phyloP scores from a whole-genome alignment of 2,797 vertebrate species.

The Zonotrichia albicollis region DNA sequence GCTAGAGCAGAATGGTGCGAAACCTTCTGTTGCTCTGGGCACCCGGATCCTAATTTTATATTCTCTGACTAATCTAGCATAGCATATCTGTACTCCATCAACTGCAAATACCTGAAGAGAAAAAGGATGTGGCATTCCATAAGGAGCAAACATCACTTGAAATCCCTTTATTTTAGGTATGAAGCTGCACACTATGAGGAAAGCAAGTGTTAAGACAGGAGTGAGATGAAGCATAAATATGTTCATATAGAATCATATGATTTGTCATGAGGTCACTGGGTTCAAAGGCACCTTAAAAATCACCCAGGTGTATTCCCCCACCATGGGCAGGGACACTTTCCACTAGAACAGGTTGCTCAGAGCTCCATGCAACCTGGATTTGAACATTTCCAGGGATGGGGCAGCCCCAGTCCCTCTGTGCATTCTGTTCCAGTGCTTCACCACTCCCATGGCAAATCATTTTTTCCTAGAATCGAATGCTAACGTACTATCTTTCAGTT shows the following conservation, averaged over 20 bases:
- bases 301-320: too few relatives aligned
- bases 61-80: not conserved
- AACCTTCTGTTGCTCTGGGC: not conserved
- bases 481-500: not conserved
- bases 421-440: not conserved
- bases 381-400: not conserved
- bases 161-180: not conserved
- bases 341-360: not conserved
- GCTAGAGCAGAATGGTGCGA: not conserved
- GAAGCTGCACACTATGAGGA: not conserved
- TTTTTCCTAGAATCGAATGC: not conserved
- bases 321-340: not conserved
- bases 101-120: not conserved
- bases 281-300: not conserved
- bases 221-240: not conserved
- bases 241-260: not conserved
- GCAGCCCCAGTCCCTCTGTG: not conserved
- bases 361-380: not conserved
- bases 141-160: not conserved
- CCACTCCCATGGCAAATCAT: not conserved
- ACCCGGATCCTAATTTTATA: not conserved
- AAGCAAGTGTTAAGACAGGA: not conserved
- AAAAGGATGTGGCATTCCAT: not conserved
- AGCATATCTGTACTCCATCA: not conserved
- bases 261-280: rapidly evolving